Evolutionary conservation across 2,888 invertebrate species (phyloP).

Genomic region (Macaria liturata): DNA sequence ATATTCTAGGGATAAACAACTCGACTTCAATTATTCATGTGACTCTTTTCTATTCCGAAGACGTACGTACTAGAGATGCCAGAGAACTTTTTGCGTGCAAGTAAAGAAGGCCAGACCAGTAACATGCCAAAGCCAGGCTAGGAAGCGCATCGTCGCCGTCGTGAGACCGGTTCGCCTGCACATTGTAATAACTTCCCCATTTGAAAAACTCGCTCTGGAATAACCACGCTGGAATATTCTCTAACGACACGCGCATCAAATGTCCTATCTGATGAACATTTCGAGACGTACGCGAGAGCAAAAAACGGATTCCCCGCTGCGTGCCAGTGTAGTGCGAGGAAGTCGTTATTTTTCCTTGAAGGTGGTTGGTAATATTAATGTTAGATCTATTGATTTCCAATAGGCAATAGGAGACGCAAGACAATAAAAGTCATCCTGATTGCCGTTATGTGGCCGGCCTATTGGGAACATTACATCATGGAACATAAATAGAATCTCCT

Average conservation of each 20-base stretch:
- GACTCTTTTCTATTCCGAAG: conserved; percentile 49
- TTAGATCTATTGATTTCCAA: conserved; percentile 42
- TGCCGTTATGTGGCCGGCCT: conserved; percentile 57
- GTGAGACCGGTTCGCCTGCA: conserved; percentile 57
- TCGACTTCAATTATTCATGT: conserved; percentile 59
- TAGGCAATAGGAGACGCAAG: conserved; percentile 35
- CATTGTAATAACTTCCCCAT: conserved; percentile 60
- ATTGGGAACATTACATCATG: conserved; percentile 72
- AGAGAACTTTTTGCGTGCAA: conserved; percentile 52
- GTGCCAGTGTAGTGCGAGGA: conserved; percentile 30
- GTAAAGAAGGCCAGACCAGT: conserved; percentile 48
- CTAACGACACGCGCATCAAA: conserved; percentile 46
- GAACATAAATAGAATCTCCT: conserved; percentile 78
- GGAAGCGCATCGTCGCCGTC: conserved; percentile 49
- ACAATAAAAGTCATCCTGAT: conserved; percentile 51
- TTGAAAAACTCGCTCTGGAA: conserved; percentile 57
- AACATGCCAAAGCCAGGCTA: conserved; percentile 46
- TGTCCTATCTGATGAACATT: conserved; percentile 38
- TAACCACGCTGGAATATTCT: conserved; percentile 46
- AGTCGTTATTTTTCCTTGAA: conserved; percentile 34
- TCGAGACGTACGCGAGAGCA: conserved; percentile 26
- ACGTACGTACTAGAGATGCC: conserved; percentile 39
- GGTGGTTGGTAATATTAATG: conserved; percentile 37
- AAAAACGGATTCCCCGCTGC: conserved; percentile 36
- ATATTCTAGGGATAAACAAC: conserved; percentile 52